Conservation (phyloP, 2,888 invertebrate species). For the Reticulitermes lucifugus region DNA sequence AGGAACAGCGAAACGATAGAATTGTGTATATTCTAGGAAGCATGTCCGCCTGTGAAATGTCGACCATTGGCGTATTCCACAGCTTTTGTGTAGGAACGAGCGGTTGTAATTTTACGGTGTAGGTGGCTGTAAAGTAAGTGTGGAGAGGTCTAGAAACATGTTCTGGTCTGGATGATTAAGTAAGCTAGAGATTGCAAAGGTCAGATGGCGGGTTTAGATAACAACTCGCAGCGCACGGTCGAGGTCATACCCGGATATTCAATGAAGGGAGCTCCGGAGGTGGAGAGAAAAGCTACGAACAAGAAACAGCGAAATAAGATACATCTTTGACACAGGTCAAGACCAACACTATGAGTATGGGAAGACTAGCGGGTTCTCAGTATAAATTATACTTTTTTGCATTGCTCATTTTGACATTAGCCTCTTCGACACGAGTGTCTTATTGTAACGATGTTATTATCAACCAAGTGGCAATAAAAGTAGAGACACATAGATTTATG, state of each 20-base stretch:
- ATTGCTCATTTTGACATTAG: neutral
- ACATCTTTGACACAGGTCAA: slow-evolving; percentile 7
- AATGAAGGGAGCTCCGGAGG: neutral
- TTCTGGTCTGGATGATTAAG: slow-evolving; percentile 15
- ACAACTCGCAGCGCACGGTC: neutral
- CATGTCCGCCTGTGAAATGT: too few species aligned
- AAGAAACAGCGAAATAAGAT: neutral
- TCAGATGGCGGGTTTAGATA: neutral
- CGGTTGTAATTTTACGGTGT: too few species aligned
- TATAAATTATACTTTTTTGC: neutral
- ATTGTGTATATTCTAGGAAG: too few species aligned
- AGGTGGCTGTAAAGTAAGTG: neutral
- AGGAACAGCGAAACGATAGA: too few species aligned
- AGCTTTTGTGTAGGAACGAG: too few species aligned
- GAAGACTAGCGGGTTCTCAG: neutral
- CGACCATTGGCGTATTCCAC: too few species aligned
- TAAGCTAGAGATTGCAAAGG: neutral
- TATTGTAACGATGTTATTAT: neutral
- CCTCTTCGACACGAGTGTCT: neutral
- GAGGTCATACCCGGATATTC: neutral
- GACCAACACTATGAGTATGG: neutral
- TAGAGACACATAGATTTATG: neutral
- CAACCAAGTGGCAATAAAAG: neutral
- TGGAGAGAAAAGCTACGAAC: neutral
- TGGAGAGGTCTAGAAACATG: neutral